Evolutionary conservation across 2,888 invertebrate species (phyloP).

Genomic region (Phrixothrix hirtus): DNA sequence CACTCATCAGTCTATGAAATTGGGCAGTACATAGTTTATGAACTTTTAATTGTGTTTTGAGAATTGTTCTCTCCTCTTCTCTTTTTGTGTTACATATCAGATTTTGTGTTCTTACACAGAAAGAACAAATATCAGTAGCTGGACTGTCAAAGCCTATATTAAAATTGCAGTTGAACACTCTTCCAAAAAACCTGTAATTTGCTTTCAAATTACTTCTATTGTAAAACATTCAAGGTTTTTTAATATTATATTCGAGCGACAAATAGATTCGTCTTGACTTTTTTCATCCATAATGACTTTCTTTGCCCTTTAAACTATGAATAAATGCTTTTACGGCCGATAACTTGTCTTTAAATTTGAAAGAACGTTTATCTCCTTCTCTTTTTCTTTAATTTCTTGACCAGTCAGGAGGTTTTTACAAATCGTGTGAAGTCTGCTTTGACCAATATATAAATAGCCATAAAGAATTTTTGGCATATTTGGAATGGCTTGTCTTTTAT

Average conservation of each 20-base stretch:
- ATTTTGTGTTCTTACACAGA: no score
- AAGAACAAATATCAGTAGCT: conserved; percentile 20
- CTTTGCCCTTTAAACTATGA: background rate
- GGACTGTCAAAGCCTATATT: conserved; percentile 26
- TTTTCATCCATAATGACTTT: conserved; percentile 11
- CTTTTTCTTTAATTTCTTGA: no score
- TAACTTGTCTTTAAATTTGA: no score
- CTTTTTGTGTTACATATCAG: no score
- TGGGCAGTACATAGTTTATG: conserved; percentile 19
- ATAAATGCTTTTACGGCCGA: conserved; percentile 1
- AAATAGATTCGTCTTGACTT: conserved; percentile 9
- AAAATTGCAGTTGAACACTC: no score
- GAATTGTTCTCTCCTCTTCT: background rate
- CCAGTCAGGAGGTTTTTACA: no score
- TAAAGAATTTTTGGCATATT: no score
- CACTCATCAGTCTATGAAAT: conserved; percentile 23
- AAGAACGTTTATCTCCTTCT: no score
- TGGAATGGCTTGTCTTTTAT: no score
- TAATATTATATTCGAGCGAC: background rate
- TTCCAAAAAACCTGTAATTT: conserved; percentile 23
- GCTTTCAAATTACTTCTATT: background rate
- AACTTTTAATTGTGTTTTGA: conserved; percentile 7
- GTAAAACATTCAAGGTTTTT: background rate
- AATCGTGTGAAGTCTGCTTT: no score
- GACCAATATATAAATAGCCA: no score